Base-by-base conservation (phyloP, 2,888 invertebrate species). In the Tromatobia lineatoria region DNA sequence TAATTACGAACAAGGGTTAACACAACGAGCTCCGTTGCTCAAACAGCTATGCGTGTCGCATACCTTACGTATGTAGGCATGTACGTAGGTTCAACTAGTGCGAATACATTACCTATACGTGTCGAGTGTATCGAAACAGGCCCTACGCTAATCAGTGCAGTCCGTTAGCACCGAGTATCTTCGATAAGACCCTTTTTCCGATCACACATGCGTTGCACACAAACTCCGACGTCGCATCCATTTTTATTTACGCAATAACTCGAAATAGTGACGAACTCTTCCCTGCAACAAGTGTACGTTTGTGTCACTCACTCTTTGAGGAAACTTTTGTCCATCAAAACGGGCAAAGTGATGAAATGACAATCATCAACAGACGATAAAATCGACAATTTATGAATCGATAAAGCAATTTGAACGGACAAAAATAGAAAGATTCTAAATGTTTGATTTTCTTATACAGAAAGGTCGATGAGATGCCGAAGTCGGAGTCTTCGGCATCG, bases 1-100 rank as follows among this genome's bases (percentile, higher is more conserved):
- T 52, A 71, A 71, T 64, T 64, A 78, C 69, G 61, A 34, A 25
- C 70, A 23, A 18, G 29, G 42, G 59, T 77, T 59, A 69, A 59
- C 69, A 47, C 59, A 77, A 57, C 67, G 66, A 42, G 66, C 57
- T 18, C 20, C 38, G 23, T 69, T 70, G 61, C 50, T 61, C n/a
- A 13, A 47, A 70, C 34, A 23, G 70, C 50, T 15, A 29, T n/a
- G 20, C 11, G 59, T 47, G 25, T 45, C 34, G 18, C 18, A 29
- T 61, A 74, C 47, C 52, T 52, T 18, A 18, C 18, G 29, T 61
- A 61, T 47, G 50, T n/a, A n/a, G n/a, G n/a, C 47, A 47, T 45
- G 34, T 34, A 52, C 70, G 13, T 34, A 34, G 15, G n/a, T 59
- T 59, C 59, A 59, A 34, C 59, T 15, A 34, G n/a, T 59, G n/a